Percentiles rank a stretch among this genome's conserved stretches.
These are phyloP conservation scores for Gastrophysa polygoni DNA, from an alignment of 2,888 invertebrate genomes.

Conservation along the genomic window DNA sequence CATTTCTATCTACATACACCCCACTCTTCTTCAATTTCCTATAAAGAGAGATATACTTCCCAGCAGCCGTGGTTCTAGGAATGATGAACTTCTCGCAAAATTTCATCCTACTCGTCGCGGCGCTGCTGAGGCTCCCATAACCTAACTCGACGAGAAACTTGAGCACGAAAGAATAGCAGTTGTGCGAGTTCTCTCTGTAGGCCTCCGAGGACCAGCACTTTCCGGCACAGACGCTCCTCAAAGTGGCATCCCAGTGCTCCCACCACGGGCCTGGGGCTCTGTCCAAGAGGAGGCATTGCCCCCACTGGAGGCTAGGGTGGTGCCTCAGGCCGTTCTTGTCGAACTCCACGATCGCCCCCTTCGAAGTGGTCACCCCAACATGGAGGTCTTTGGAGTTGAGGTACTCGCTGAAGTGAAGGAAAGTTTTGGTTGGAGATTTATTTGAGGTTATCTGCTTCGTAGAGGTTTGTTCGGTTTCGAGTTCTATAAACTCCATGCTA, in stretches of 20 bases:
- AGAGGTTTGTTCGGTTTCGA: too few relatives aligned
- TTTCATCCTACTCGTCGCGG: conserved; percentile 68
- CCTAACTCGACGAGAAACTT: conserved; percentile 76
- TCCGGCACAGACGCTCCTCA: conserved; percentile 68
- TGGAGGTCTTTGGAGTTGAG: conserved; percentile 84
- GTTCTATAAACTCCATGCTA: too few relatives aligned
- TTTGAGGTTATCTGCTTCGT: too few relatives aligned
- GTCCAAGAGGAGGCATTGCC: conserved; percentile 73
- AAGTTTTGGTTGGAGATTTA: too few relatives aligned
- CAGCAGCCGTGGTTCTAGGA: conserved; percentile 79
- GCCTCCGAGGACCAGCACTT: conserved; percentile 69
- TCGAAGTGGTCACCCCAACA: conserved; percentile 86
- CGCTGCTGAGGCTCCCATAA: conserved; percentile 72
- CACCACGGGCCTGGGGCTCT: conserved; percentile 67
- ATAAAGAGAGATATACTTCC: conserved; percentile 84
- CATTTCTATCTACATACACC: conserved; percentile 60
- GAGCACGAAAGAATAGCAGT: conserved; percentile 87
- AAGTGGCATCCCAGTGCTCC: conserved; percentile 72
- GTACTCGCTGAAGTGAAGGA: conserved; percentile 87
- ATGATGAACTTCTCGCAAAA: conserved; percentile 85
- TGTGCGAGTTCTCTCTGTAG: conserved; percentile 78
- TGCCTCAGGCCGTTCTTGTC: conserved; percentile 76
- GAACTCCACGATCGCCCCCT: conserved; percentile 81
- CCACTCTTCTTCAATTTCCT: conserved; percentile 68
- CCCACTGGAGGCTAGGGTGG: conserved; percentile 64